Base-by-base conservation (phyloP, 2,113 vertebrate genomes). In the Microcebus jonahi region DNA sequence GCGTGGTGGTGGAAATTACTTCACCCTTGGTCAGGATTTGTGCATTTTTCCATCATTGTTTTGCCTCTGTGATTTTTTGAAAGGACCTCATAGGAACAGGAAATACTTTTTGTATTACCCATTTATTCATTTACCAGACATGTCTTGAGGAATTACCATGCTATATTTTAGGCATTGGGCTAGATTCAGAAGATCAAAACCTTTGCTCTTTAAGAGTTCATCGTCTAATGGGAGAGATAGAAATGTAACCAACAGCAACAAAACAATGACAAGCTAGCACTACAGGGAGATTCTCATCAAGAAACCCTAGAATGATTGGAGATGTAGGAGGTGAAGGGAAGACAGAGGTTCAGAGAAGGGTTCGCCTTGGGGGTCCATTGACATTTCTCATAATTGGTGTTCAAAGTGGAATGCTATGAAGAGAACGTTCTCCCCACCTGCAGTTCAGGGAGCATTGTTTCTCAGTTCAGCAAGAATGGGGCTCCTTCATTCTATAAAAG, bases 91-190 rank as follows among this genome's bases (percentile, higher is more conserved):
- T 34, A 53, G 50, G 88, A 80, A 42, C 21, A 96, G 57, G 70
- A 93, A 95, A 80, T 95, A 50, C 13, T 94, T 90, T 94, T 95
- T 50, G 25, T 87, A 55, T 90, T 88, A 84, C 42, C 55, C 12
- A 13, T 57, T 82, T 89, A 70, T 87, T 83, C 36, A 77, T 53
- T 96, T 45, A 90, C 45, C 42, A 85, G 70, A 31, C 42, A 82
- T 87, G 79, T 88, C 45, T 86, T 45, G 25, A 91, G 68, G 70
- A 91, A 87, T 87, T 61, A 73, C 55, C 90, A 68, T 31, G 3
- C 39, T 63, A 48, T 63, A 57, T 82, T 77, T 95, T 93, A 84
- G 57, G 17, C 57, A 63, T 25, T 86, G 91, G 27, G 17, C 34
- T 81, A 45, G 70, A 88, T 63, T 57, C 65, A 71, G 5, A 90